Base-by-base conservation (phyloP, 2,113 vertebrate species). In the Petrocephalus zakoni region DNA sequence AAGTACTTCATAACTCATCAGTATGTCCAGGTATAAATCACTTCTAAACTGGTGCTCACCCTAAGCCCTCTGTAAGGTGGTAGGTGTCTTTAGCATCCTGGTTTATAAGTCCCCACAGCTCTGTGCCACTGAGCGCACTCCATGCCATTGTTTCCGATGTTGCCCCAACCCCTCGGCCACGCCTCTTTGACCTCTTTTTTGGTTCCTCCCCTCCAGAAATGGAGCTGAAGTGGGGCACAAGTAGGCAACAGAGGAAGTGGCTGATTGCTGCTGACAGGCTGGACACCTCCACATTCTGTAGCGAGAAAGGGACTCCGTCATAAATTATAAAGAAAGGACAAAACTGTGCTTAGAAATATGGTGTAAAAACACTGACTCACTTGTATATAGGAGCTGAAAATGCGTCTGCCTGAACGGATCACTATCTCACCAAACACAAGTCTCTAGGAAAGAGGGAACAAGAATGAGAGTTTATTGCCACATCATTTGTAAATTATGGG, bases 171-270 rank as follows among this genome's bases (percentile, higher is more conserved):
- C 94, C 90, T 61, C 92, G 92, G 15, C 94, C 95, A 61, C 95
- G 95, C 58, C 95, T 93, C 90, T 92, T 95, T 11, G 95, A 96
- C 82, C 94, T 94, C 91, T 96, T 96, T 89, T 95, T 96, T 0
- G 93, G 89, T 2, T 96, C 96, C 87, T 96, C 96, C 53, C 90
- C 94, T 1, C 81, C 91, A 68, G 94, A 22, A 22, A 93, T 84
- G 15, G 95, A 90, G 0, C 89, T 93, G 90, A 95, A 94, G 91
- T 96, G 94, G 37, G 94, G 93, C 82, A 96, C 94, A 90, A 97
- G 88, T n/a, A 97, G 92, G 91, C 96, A 96, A 92, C 95, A 95
- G 81, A 96, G 92, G 90, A 97, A 97, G 90, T 96, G 96, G 92
- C 95, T 96, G 86, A 95, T 90, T 9, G 96, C 96, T 90, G 94